phyloP scores from a whole-genome alignment of 2,888 invertebrate species.

The Drosophila lacicola region DNA sequence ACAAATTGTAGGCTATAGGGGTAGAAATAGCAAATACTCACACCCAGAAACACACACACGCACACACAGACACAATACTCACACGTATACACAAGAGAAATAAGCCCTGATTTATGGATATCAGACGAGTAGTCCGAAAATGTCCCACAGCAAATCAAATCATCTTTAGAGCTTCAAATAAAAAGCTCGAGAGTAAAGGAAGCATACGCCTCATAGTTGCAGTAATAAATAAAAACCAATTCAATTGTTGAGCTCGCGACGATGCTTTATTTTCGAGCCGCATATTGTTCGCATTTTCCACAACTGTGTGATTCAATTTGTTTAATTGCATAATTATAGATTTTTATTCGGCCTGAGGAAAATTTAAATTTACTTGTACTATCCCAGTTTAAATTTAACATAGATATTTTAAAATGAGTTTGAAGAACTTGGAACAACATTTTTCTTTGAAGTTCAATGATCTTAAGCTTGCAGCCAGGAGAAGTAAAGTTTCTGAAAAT shows the following conservation, averaged over 20 bases:
- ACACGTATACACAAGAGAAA: constrained; percentile 34
- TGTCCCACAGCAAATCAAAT: constrained; percentile 33
- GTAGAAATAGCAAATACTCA: constrained; percentile 35
- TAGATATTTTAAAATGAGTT: too few species aligned
- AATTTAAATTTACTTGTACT: too few species aligned
- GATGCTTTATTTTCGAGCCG: constrained; percentile 43
- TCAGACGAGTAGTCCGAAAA: constrained; percentile 41
- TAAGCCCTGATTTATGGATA: constrained; percentile 69
- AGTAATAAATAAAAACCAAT: not conserved
- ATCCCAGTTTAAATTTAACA: too few species aligned
- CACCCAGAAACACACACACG: constrained; percentile 25
- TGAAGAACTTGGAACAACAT: too few species aligned
- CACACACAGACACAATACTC: constrained; percentile 21
- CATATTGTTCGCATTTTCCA: constrained; percentile 44
- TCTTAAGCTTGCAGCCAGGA: too few species aligned
- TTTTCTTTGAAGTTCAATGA: too few species aligned
- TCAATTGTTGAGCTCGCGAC: not conserved
- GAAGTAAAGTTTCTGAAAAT: too few species aligned
- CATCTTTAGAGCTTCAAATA: constrained; percentile 22
- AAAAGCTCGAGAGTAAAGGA: constrained; percentile 20
- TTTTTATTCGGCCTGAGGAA: constrained; percentile 26
- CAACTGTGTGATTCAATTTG: constrained; percentile 60
- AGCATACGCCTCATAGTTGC: constrained; percentile 10
- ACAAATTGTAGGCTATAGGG: constrained; percentile 68
- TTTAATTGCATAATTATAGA: constrained; percentile 72